Evolutionary conservation across 2,888 invertebrate species (phyloP), one percentile per base, ranked within the genome.

Genomic region (Anarsia innoxiella): DNA sequence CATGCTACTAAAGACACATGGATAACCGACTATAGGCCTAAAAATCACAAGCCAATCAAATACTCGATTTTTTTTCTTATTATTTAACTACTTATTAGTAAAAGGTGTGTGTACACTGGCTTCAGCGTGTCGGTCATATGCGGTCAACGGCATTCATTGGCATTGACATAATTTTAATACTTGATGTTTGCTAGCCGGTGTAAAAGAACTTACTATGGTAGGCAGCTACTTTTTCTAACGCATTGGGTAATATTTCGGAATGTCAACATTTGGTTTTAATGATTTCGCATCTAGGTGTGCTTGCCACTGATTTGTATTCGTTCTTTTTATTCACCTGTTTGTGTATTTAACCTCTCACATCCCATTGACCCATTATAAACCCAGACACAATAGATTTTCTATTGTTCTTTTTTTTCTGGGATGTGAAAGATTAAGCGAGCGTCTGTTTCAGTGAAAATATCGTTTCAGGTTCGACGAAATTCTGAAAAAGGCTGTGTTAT

Each of bases 401-500:
- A 3, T 19, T n/a, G n/a, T 19, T 19, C 19, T 19, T 8, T 19
- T 8, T 5, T 8, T 19, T 5, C 8, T 19, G 19, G 8, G 8
- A 19, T 19, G 19, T 5, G 8, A 19, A 19, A 5, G 19, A 19
- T 8, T 3, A 19, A 19, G 19, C 8, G 4, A 5, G 19, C 3
- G 19, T 19, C 19, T 3, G 4, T 19, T 19, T 19, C 19, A 5
- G 19, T 19, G 8, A 19, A 5, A 19, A 3, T 3, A 19, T 53
- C 19, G 2, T 10, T 49, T 1, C 57, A 82, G 82, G 59, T 80
- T 99, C 64, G 97, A 99, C 69, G 98, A 98, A 68, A 89, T 91
- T 9, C 83, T 99, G 36, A 94, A 93, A 62, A 90, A 90, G 48
- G 96, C 99, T 0, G 93, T 98, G 6, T 84, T 96, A 36, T 86